Evolutionary conservation across 2,113 vertebrate genomes (phyloP), one percentile per base, ranked within the genome.

Genomic region (Carollia perspicillata): DNA sequence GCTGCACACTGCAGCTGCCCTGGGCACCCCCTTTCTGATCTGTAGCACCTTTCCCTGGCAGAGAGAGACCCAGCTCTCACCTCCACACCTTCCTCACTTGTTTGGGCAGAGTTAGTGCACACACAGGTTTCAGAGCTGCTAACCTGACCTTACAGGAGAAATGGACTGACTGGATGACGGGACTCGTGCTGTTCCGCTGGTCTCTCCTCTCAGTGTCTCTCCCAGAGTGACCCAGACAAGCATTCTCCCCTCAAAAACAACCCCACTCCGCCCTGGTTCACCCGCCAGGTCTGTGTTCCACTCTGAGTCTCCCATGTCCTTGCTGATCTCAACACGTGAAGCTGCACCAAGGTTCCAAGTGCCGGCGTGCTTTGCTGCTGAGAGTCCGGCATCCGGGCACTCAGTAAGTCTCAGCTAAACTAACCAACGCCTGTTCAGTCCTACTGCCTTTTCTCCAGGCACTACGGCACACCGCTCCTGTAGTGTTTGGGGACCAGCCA

Each of bases 101-200:
- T 22, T 1, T 35, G 84, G 26, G 7, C 11, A 35, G 28, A 35
- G 20, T 55, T 9, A 7, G 20, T 2, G 26, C 1, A 37, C 51
- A 13, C 16, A 4, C 0, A 33, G 9, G 10, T 8, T 37, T 58
- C 86, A 33, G 4, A 53, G 78, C 17, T 33, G 37, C 68, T 0
- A 20, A 44, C 40, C 47, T 16, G 2, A 2, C 20, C 44, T 35
- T 2, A 2, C 35, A 35, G 18, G 30, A 42, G 44, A 14, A 20
- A 13, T 0, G 4, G n/a, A 33, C 0, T 6, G 12, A 8, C 35
- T 3, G 12, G 23, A 2, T 0, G 20, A 4, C 0, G 0, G 44
- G 37, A 42, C 65, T 23, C 16, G 2, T 3, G 53, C 26, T 5
- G 12, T 22, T 22, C 60, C 30, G 33, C 40, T 18, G n/a, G 35